A percentile compares a stretch with the other conserved stretches of the same genome.
Evolutionary conservation across 2,797 vertebrate genomes (phyloP).

Genomic region (Alauda arvensis): DNA sequence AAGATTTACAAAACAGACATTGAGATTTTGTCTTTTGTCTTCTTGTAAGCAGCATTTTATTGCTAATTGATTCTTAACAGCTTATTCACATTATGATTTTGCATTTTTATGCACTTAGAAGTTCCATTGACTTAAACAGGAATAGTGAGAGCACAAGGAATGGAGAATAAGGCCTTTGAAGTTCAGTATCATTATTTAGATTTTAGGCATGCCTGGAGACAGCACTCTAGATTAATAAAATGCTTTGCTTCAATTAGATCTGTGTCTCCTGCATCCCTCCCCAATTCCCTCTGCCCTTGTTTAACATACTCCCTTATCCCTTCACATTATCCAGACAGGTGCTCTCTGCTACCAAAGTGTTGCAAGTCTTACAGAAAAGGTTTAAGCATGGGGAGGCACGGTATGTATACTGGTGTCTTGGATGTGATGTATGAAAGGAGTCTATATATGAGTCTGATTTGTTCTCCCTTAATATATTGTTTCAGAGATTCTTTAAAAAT

Average conservation of each 20-base stretch:
- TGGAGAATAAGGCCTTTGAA: constrained; percentile 34
- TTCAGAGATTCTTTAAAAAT: background rate
- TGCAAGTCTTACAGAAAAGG: background rate
- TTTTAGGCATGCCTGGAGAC: constrained; percentile 61
- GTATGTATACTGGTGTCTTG: background rate
- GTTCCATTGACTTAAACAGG: background rate
- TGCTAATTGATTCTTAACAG: constrained; percentile 3
- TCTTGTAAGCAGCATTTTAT: background rate
- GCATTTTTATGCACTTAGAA: constrained; percentile 2
- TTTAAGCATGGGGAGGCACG: background rate
- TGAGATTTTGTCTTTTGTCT: background rate
- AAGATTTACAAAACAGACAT: background rate
- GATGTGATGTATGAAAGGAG: background rate
- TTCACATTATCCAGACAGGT: constrained; percentile 59
- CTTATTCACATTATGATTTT: background rate
- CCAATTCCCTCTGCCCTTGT: constrained; percentile 66
- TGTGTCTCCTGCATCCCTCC: constrained; percentile 44
- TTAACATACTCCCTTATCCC: constrained; percentile 66
- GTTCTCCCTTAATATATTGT: background rate
- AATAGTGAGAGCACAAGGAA: constrained; percentile 14
- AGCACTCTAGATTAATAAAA: constrained; percentile 57
- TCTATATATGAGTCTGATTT: background rate
- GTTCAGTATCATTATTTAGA: constrained; percentile 60
- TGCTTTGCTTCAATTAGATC: constrained; percentile 63
- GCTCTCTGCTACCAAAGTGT: constrained; percentile 42